phyloP scores from a whole-genome alignment of 1,140 invertebrate genomes.

The Eupristina koningsbergeri region DNA sequence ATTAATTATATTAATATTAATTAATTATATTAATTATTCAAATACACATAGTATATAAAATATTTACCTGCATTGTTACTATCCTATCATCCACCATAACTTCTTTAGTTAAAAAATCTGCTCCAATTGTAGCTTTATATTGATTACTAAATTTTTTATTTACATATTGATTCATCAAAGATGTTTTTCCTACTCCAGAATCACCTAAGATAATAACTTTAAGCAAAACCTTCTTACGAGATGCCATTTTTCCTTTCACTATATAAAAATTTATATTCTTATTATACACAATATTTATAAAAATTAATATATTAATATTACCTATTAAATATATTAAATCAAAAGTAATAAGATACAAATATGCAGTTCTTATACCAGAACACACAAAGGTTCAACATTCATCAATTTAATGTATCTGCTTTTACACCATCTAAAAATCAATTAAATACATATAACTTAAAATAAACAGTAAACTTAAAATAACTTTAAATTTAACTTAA shows the following conservation, averaged over 20 bases:
- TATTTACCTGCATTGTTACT: conserved; percentile 96
- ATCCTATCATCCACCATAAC: conserved; percentile 98
- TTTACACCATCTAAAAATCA: conserved; percentile 28
- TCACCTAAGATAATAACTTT: conserved; percentile 99
- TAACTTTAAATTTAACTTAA: too few relatives aligned
- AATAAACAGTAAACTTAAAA: too few relatives aligned
- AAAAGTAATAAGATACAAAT: not conserved
- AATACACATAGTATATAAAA: not conserved
- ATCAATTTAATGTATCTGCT: conserved; percentile 21
- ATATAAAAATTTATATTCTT: conserved; percentile 19
- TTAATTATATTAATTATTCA: too few relatives aligned
- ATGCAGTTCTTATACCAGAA: not conserved
- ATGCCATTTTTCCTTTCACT: conserved; percentile 81
- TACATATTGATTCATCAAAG: conserved; percentile 99
- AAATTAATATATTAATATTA: not conserved
- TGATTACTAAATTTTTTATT: conserved; percentile 99
- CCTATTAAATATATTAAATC: not conserved
- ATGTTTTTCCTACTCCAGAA: conserved; percentile 99
- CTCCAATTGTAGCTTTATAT: conserved; percentile 99
- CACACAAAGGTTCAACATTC: not conserved
- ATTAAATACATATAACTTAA: not conserved
- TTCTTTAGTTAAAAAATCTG: conserved; percentile 99
- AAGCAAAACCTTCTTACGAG: conserved; percentile 94
- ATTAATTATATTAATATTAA: too few relatives aligned
- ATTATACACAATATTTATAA: not conserved